A percentile compares a stretch with the other conserved stretches of the same genome.
phyloP scores from a whole-genome alignment of 2,888 invertebrate species.

The Macrosiphum euphorbiae region DNA sequence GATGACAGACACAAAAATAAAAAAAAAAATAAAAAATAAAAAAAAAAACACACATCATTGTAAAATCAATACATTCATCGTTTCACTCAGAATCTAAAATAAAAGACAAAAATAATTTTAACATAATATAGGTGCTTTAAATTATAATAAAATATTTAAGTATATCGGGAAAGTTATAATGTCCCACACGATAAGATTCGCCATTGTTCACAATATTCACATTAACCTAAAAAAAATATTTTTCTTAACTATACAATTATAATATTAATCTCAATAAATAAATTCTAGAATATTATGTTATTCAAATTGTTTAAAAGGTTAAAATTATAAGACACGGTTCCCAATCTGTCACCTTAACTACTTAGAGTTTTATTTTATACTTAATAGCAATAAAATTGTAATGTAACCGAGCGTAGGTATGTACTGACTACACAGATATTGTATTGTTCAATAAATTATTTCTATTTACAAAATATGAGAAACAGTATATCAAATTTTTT shows the following conservation, averaged over 20 bases:
- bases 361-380: neutral
- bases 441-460: neutral
- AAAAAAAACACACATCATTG: no score
- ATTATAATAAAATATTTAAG: no score
- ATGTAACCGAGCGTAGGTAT: neutral
- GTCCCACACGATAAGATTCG: neutral
- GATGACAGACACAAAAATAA: no score
- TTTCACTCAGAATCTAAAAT: no score
- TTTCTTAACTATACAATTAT: neutral
- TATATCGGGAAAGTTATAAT: no score
- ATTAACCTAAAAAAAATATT: neutral
- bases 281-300: neutral
- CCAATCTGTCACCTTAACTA: neutral
- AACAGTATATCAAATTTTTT: neutral
- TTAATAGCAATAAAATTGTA: neutral
- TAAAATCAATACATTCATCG: no score
- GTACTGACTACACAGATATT: no score
- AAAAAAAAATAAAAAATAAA: no score
- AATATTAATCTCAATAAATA: neutral
- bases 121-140: no score
- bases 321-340: neutral
- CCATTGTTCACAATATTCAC: neutral
- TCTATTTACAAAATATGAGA: neutral
- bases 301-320: neutral
- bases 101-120: no score